Base-by-base conservation (phyloP, 23 tunicate species). In the Pegea sp. region DNA sequence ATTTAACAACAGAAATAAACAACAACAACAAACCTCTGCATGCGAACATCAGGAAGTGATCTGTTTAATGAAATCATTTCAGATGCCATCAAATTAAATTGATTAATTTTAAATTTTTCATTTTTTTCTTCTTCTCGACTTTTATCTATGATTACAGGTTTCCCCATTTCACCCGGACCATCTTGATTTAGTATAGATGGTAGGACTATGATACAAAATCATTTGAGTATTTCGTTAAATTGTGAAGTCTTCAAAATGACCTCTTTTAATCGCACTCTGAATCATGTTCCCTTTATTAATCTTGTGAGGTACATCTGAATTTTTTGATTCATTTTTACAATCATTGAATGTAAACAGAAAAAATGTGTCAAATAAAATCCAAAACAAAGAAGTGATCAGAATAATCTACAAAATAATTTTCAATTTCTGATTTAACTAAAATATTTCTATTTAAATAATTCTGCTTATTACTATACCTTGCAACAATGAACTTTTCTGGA, bases 131-230 rank as follows among this genome's bases (percentile, higher is more conserved):
- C 34, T 56, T 90, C 90, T 26, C 44, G 57, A n/a, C 71, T 81
- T 56, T 68, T 68, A n/a, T 90, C 90, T 16, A 90, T 77, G 8
- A 62, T 38, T 21, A 90, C 98, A 1, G 98, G 68, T 56, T 80
- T 80, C 6, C 98, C 98, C 84, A 72, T 90, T 50, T 90, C 98
- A 11, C 98, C 98, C 11, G 98, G 98, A 13, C 98, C 98, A 42
- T 55, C 61, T 16, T 78, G 64, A 57, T 62, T 68, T 11, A 8
- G 46, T 8, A 38, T 38, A 8, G 46, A 16, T 38, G 16, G 16
- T 8, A 38, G 13, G 16, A 8, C 16, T 38, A 8, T 38, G 11
- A 38, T 16, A 8, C 13, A 38, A 38, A 38, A 38, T 38, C 11
- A 38, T 8, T 38, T 16, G 16, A 38, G 13, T 16, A 38, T 38